Evolutionary conservation across 1,140 invertebrate genomes (phyloP).

Genomic region (Aleiodes sp.): DNA sequence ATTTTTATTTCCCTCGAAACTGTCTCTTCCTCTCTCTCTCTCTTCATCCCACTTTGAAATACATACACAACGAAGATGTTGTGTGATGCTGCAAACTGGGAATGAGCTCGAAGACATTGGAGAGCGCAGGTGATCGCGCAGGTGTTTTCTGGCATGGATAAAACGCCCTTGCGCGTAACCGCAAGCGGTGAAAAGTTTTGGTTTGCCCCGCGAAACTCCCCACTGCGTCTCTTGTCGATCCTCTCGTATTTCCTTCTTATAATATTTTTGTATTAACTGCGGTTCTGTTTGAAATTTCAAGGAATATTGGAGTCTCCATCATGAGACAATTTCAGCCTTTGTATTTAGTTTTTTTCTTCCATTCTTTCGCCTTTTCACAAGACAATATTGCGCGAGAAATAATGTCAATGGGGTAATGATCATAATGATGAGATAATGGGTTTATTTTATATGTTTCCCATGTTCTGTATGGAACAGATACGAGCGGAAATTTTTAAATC

Average conservation of each 20-base stretch:
- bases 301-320: not conserved
- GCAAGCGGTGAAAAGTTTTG: conserved; percentile 8
- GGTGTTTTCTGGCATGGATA: conserved; percentile 9
- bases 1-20: not conserved
- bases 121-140: conserved; percentile 7
- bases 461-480: too few species aligned
- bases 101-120: conserved; percentile 13
- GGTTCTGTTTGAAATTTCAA: not conserved
- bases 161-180: conserved; percentile 8
- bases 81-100: conserved; percentile 20
- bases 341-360: too few species aligned
- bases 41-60: not conserved
- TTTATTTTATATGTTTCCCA: too few species aligned
- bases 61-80: not conserved
- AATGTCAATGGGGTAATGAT: not conserved
- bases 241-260: too few species aligned
- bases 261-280: not conserved
- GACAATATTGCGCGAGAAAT: not conserved
- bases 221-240: too few species aligned
- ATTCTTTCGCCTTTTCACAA: too few species aligned
- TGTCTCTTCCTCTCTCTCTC: too few species aligned
- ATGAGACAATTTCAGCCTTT: not conserved
- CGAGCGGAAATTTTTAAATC: not conserved
- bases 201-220: not conserved
- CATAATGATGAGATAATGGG: not conserved